Evolutionary conservation across 2,797 vertebrate genomes (phyloP), one percentile per base, ranked within the genome.

Genomic region (Pseudotriccus pelzelni): DNA sequence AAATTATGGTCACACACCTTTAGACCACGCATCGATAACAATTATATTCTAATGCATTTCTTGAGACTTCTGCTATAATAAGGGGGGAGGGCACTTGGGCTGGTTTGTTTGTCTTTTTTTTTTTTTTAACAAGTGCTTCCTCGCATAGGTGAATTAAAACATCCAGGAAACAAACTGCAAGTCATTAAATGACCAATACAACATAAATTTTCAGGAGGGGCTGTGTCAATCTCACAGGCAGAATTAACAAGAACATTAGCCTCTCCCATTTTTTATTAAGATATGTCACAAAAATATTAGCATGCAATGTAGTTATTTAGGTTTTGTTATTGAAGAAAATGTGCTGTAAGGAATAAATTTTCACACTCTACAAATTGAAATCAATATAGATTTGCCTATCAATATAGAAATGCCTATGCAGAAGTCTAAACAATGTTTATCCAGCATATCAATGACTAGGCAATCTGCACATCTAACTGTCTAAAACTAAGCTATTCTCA

Each of bases 1-100:
- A 93, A 96, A 96, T 94, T 95, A 84, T 85, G 72, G 87, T 78
- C 86, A 89, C 78, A 86, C 56, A 89, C 88, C 89, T 92, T 96
- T 94, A 91, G 80, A 94, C 91, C 94, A 91, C 1, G 30, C 73
- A 87, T 90, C 70, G 89, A 81, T 81, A 94, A 77, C 78, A 95
- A 96, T 95, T 94, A 96, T 39, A 82, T 91, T 88, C 37, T 93
- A 91, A 88, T 66, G 75, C 55, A 77, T 56, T 95, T 90, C 72
- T 91, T 89, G 28, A 90, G 80, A 63, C 5, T 90, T 92, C 41
- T 22, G 81, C 95, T 59, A 39, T 72, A 64, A 79, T 59, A 60
- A 63, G 25, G 21, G 1, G 9, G 0, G 10, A 25, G 10, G 8
- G 30, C 11, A 5, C 28, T 49, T 43, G 25, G 17, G 4, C 9